Conservation (phyloP, 2,888 invertebrate species). For the Osedax frankpressi region DNA sequence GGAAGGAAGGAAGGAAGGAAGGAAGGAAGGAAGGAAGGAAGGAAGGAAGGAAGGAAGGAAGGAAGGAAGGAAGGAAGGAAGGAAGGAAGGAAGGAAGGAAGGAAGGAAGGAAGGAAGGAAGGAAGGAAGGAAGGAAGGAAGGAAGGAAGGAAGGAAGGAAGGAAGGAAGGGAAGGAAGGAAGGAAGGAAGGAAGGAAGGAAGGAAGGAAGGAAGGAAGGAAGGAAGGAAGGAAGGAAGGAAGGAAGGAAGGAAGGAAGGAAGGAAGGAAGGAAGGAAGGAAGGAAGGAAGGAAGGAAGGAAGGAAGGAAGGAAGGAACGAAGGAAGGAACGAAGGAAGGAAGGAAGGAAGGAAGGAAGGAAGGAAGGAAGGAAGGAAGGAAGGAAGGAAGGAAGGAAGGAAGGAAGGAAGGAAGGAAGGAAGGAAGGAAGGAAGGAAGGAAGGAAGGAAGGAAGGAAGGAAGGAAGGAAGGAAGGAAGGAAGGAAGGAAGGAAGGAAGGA, state of each 20-base stretch:
- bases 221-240: background rate
- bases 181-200: background rate
- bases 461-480: no score
- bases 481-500: no score
- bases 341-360: background rate
- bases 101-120: background rate
- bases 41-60: background rate
- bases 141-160: background rate
- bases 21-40: background rate
- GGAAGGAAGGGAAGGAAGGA: background rate
- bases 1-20: background rate
- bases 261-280: background rate
- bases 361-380: background rate
- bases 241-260: background rate
- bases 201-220: background rate
- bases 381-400: background rate
- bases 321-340: background rate
- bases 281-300: background rate
- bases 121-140: background rate
- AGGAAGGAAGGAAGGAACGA: background rate
- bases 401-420: no score
- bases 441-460: no score
- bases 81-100: background rate
- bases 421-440: no score
- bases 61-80: background rate